Percentiles rank a stretch among this genome's conserved stretches.
phyloP scores from a whole-genome alignment of 2,113 vertebrate genomes.

The Melanerpes aurifrons region DNA sequence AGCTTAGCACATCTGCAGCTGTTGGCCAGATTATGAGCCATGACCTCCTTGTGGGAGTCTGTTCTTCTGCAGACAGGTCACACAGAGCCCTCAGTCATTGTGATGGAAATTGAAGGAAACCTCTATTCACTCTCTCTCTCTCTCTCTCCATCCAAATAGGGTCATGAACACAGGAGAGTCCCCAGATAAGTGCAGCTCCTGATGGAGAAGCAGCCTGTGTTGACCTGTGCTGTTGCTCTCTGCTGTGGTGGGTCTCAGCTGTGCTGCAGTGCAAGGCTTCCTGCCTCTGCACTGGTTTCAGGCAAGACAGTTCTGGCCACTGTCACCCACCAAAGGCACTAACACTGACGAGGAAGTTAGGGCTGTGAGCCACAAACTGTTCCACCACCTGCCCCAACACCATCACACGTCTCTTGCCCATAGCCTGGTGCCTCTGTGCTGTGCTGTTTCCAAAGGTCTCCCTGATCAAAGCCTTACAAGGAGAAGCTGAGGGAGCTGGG shows the following conservation, averaged over 20 bases:
- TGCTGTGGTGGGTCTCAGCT: background rate
- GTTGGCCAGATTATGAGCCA: background rate
- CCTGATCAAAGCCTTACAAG: fast-evolving
- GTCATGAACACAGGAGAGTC: background rate
- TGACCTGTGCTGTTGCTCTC: background rate
- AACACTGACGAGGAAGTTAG: fast-evolving
- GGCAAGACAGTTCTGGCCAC: background rate
- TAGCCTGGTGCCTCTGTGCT: background rate
- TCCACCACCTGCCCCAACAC: fast-evolving
- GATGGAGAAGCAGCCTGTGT: fast-evolving
- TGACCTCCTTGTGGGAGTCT: background rate
- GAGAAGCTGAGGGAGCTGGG: no score
- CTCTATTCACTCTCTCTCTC: no score
- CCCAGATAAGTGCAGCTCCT: fast-evolving
- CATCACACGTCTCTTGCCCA: fast-evolving
- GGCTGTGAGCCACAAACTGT: conserved; percentile 9
- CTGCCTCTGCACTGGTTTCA: background rate
- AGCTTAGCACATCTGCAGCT: background rate
- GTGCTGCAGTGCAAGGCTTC: background rate
- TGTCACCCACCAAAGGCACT: background rate
- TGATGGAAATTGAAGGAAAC: background rate
- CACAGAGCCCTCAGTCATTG: background rate
- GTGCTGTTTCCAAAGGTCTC: background rate
- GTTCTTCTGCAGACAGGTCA: background rate
- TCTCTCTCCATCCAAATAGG: background rate